Evolutionary conservation across 2,113 vertebrate species (phyloP).

Genomic region (Macrotus californicus): DNA sequence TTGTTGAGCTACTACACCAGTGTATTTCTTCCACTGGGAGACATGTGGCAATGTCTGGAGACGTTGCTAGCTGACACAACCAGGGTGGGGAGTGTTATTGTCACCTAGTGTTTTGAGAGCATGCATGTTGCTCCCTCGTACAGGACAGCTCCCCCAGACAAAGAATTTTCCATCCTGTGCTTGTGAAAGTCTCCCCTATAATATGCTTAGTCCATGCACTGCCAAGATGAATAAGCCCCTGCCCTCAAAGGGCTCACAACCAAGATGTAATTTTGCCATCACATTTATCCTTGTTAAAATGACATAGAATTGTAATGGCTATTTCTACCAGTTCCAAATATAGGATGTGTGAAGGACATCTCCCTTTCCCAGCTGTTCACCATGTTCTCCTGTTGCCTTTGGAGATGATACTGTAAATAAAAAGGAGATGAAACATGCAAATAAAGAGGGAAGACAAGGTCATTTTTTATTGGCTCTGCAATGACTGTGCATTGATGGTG

Average conservation of each 20-base stretch:
- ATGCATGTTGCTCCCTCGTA: background rate
- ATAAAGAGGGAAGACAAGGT: conserved; percentile 35
- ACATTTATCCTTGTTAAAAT: background rate
- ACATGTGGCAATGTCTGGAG: background rate
- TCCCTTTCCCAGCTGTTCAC: conserved; percentile 48
- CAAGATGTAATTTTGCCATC: background rate
- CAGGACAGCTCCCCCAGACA: background rate
- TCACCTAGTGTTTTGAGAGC: background rate
- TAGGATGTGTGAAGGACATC: conserved; percentile 20
- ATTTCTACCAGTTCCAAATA: conserved; percentile 45
- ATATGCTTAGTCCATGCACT: too few relatives aligned
- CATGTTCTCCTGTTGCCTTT: conserved; percentile 30
- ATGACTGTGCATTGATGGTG: background rate
- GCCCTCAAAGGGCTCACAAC: background rate
- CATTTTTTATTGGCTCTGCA: conserved; percentile 38
- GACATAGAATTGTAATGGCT: background rate
- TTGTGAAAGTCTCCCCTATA: background rate
- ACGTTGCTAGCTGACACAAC: background rate
- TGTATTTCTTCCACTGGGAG: background rate
- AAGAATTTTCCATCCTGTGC: background rate
- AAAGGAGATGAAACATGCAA: background rate
- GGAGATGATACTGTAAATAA: background rate
- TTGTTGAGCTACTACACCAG: background rate
- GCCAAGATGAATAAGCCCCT: background rate
- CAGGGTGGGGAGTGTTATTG: too few relatives aligned